Percentiles rank a stretch among this genome's conserved stretches.
Conservation (phyloP, 2,797 vertebrate species). For the Sebastes hubbsi region DNA sequence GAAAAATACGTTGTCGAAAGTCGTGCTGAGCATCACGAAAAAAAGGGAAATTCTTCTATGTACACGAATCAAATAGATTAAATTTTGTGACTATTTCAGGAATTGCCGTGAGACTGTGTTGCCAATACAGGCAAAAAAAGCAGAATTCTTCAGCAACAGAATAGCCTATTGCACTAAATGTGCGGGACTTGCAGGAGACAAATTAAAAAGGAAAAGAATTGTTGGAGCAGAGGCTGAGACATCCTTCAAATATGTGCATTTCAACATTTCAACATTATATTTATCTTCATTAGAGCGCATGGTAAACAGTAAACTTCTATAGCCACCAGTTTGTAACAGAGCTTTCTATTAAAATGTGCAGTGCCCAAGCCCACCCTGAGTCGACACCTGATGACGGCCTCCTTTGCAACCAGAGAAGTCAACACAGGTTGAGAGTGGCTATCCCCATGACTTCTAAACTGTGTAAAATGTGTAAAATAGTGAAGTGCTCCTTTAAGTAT, state of each 20-base stretch:
- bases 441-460: not conserved
- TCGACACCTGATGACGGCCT: not conserved
- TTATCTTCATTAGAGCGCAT: too few relatives aligned
- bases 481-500: too few relatives aligned
- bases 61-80: accelerated
- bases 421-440: not conserved
- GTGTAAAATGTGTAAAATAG: not conserved
- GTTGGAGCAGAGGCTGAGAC: not conserved
- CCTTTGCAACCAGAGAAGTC: not conserved
- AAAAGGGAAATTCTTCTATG: accelerated
- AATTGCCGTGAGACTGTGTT: not conserved
- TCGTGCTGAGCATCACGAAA: too few relatives aligned
- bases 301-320: not conserved
- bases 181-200: too few relatives aligned
- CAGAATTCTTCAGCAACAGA: not conserved
- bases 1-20: too few relatives aligned
- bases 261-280: too few relatives aligned
- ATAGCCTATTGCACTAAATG: not conserved
- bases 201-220: not conserved
- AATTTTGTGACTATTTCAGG: not conserved
- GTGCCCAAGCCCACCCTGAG: not conserved
- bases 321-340: not conserved
- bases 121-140: not conserved
- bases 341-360: not conserved
- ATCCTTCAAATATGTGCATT: too few relatives aligned